These are phyloP conservation scores for Crossocerus cetratus DNA, from an alignment of 2,888 invertebrate genomes.

Conservation along the genomic window DNA sequence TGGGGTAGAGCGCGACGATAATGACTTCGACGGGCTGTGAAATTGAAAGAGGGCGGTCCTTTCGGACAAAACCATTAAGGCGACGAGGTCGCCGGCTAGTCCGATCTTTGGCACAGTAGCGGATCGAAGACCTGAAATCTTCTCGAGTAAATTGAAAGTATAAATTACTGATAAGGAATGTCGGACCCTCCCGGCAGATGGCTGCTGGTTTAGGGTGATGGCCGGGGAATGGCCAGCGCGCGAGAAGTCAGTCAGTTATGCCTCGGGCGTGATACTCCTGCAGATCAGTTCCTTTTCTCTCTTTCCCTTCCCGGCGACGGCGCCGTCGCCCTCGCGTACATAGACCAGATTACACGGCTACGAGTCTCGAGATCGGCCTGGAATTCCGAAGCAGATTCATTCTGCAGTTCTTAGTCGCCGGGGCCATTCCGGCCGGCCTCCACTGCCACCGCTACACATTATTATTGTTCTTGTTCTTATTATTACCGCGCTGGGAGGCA, in stretches of 20 bases:
- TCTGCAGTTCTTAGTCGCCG: too few relatives aligned
- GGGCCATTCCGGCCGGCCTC: too few relatives aligned
- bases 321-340: too few relatives aligned
- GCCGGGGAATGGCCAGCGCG: conserved; percentile 37
- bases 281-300: conserved; percentile 54
- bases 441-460: background rate
- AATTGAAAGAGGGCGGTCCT: conserved; percentile 40
- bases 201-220: conserved; percentile 27
- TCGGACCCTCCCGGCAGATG: conserved; percentile 32
- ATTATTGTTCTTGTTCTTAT: conserved; percentile 3
- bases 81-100: conserved; percentile 22
- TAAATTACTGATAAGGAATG: conserved; percentile 73
- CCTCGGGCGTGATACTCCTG: conserved; percentile 70
- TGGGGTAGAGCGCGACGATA: conserved; percentile 28
- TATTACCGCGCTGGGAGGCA: background rate
- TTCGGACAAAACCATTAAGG: conserved; percentile 48
- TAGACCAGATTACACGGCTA: too few relatives aligned
- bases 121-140: conserved; percentile 23
- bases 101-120: conserved; percentile 26
- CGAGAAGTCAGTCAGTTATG: conserved; percentile 67
- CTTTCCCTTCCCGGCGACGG: background rate
- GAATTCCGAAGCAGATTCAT: too few relatives aligned
- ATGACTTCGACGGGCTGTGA: conserved; percentile 42
- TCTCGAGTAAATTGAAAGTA: conserved; percentile 72
- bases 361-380: background rate